These are phyloP conservation scores for Reinhardtius hippoglossoides DNA, from an alignment of 2,113 vertebrate species.

Conservation along the genomic window DNA sequence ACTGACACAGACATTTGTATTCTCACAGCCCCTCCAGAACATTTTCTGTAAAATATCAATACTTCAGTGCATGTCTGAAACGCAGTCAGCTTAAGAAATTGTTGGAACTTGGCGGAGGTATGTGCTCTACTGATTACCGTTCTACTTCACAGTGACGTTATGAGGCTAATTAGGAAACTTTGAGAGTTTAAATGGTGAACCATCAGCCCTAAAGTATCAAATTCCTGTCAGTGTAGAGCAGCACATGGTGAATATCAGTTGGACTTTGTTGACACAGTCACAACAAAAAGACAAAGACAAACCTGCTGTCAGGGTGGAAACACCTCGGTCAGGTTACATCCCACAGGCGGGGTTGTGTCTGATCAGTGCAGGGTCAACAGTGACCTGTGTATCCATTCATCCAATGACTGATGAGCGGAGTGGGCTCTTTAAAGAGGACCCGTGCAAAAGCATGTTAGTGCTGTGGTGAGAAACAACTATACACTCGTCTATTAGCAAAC, in stretches of 20 bases:
- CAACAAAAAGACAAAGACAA: constrained; percentile 48
- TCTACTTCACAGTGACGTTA: neutral
- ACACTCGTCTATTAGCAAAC: neutral
- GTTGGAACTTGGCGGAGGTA: neutral
- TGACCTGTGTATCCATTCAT: neutral
- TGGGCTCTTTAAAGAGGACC: neutral
- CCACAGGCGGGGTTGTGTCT: constrained; percentile 21
- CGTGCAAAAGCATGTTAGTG: constrained; percentile 19
- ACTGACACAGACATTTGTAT: no score
- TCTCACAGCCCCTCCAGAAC: no score
- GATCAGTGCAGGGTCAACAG: constrained; percentile 12
- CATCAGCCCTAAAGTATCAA: constrained; percentile 30
- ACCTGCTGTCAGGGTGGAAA: constrained; percentile 31
- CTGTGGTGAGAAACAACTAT: constrained; percentile 7
- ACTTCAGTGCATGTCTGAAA: no score
- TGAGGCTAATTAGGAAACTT: constrained; percentile 14
- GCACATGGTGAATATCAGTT: constrained; percentile 37
- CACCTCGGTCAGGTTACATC: constrained; percentile 63
- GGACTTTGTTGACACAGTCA: constrained; percentile 47
- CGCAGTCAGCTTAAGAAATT: no score
- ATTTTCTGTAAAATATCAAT: no score
- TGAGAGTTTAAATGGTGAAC: constrained; percentile 10
- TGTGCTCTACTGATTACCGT: neutral
- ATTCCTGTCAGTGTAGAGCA: constrained; percentile 22
- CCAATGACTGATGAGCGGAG: constrained; percentile 1